A percentile compares a stretch with the other conserved stretches of the same genome.
phyloP scores from a whole-genome alignment of 2,113 vertebrate species.

The Microtus richardsoni region DNA sequence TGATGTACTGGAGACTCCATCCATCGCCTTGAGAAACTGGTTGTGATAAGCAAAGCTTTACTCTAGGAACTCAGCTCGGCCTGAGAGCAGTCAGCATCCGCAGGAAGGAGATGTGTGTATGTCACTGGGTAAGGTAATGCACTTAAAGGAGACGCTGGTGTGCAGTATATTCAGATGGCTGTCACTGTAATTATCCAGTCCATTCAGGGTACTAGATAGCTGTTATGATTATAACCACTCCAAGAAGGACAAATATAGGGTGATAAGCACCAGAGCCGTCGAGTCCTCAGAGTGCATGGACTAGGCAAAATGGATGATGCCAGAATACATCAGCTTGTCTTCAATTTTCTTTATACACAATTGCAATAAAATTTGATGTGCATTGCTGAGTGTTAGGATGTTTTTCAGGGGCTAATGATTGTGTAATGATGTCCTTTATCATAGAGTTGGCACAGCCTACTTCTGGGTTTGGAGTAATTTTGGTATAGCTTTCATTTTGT shows the following conservation, averaged over 20 bases:
- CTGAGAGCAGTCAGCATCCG: constrained; percentile 17
- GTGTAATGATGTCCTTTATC: constrained; percentile 72
- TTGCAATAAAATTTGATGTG: constrained; percentile 73
- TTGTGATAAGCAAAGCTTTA: constrained; percentile 38
- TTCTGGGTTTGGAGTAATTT: constrained; percentile 72
- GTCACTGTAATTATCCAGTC: constrained; percentile 71
- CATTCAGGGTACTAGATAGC: constrained; percentile 56
- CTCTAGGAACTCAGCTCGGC: constrained; percentile 26
- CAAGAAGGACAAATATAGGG: constrained; percentile 68
- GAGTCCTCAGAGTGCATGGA: constrained; percentile 43
- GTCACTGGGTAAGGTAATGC: constrained; percentile 58
- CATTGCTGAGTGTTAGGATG: constrained; percentile 62
- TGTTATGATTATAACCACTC: constrained; percentile 65
- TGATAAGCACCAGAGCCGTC: constrained; percentile 63
- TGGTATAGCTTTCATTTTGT: constrained; percentile 64
- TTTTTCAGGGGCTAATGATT: constrained; percentile 75
- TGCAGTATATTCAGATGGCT: constrained; percentile 67
- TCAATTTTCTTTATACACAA: constrained; percentile 69
- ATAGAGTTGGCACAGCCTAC: constrained; percentile 58
- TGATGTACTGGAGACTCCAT: constrained; percentile 70
- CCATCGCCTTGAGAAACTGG: constrained; percentile 40
- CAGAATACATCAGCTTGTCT: constrained; percentile 68
- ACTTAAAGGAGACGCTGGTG: constrained; percentile 62
- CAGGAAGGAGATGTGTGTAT: background rate
- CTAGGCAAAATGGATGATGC: constrained; percentile 67